These are phyloP conservation scores for Romanogobio albipinnatus DNA, from an alignment of 2,113 vertebrate genomes.

Conservation along the genomic window DNA sequence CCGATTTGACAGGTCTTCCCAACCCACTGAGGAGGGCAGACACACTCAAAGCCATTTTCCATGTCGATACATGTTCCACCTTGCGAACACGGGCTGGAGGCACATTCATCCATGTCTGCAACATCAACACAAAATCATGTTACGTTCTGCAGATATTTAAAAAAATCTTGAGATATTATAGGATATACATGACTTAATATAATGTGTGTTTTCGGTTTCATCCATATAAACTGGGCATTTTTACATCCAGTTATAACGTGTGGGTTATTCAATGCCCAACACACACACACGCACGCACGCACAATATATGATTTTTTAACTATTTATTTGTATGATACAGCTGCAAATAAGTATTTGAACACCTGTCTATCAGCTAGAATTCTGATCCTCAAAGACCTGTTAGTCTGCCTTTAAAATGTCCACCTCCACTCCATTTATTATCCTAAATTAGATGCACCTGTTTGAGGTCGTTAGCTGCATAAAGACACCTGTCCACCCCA, in stretches of 20 bases:
- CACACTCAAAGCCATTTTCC: slow-evolving; percentile 89
- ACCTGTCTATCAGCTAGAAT: no score
- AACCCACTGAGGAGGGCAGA: slow-evolving; percentile 92
- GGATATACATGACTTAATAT: background rate
- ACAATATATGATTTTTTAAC: no score
- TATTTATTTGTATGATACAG: no score
- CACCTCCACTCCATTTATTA: no score
- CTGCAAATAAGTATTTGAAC: no score
- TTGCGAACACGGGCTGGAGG: slow-evolving; percentile 86
- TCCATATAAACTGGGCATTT: slow-evolving; percentile 49
- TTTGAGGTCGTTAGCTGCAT: no score
- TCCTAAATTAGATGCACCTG: no score
- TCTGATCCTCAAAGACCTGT: no score
- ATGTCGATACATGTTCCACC: slow-evolving; percentile 91
- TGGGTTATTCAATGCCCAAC: slow-evolving; percentile 30
- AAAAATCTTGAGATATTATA: background rate
- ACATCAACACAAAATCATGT: slow-evolving; percentile 29
- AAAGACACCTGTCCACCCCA: no score
- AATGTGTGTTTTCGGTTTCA: slow-evolving; percentile 30
- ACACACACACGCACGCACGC: slow-evolving; percentile 11
- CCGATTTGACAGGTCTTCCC: slow-evolving; percentile 95
- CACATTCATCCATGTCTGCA: slow-evolving; percentile 90
- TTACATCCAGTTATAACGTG: slow-evolving; percentile 8
- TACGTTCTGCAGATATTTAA: background rate
- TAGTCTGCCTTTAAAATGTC: no score